Evolutionary conservation across 2,113 vertebrate species (phyloP), one percentile per base, ranked within the genome.

Genomic region (Rana temporaria): DNA sequence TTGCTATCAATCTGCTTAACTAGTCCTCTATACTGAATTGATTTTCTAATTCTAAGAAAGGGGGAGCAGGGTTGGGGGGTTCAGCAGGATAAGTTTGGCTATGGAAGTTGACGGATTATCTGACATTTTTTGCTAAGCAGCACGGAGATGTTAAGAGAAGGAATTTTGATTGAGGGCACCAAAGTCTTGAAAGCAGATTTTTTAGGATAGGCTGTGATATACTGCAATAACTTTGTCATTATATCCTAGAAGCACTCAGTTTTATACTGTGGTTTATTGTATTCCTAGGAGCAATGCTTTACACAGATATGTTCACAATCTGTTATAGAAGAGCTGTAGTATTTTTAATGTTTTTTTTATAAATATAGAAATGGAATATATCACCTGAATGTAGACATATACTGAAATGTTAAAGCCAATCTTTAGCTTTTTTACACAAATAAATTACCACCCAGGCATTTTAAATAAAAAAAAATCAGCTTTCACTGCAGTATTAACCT

Each of bases 1-100:
- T 74, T 11, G 22, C 80, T 67, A 82, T 82, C 71, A 82, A 82
- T 82, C 80, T 82, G 70, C 62, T 74, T 82, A 82, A 82, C 70
- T 82, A 82, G 62, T 73, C 18, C 24, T 71, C 24, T 75, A 59
- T 57, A 30, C 62, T 19, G 30, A 67, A 57, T 57, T 38, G 60
- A 79, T 70, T 79, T 79, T 60, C n/a, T 42, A 48, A 60, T 79
- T 42, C 78, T 30, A 19, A 19, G 16, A 60, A 30, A 56, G 30
- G 22, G 69, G 22, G 11, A 14, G 42, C 11, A 14, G 12, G 42
- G 12, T 48, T 12, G 42, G 22, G 7, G 65, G 64, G 32, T 22
- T 26, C 42, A 32, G 5, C 2, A 34, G 66, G 57, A 20, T 48
- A 15, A 12, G 53, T 60, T 69, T 60, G 55, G 22, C 55, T 60